Evolutionary conservation across 2,797 vertebrate species (phyloP).

Genomic region (Myotis pilosus): DNA sequence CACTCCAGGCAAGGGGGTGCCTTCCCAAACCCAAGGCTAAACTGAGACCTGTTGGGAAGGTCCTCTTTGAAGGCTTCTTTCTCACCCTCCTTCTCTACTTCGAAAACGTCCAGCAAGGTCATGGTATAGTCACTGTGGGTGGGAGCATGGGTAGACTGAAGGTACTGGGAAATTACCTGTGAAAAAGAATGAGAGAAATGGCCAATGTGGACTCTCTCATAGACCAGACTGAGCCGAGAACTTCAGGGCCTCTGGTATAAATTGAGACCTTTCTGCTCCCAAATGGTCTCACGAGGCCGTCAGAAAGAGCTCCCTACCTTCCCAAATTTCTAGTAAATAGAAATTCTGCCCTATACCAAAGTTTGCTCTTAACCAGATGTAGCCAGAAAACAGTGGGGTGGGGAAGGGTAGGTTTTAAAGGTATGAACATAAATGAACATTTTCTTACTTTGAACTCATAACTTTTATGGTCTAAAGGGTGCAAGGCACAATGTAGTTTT

Average conservation of each 20-base stretch:
- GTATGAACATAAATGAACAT: constrained; percentile 14
- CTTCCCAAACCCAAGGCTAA: background rate
- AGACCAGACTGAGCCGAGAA: background rate
- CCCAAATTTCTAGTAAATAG: background rate
- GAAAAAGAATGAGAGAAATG: background rate
- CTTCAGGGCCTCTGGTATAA: background rate
- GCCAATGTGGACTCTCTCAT: background rate
- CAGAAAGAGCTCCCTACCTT: background rate
- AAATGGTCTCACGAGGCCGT: background rate
- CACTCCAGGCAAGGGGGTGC: background rate
- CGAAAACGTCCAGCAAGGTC: constrained; percentile 89
- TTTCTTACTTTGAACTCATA: constrained; percentile 86
- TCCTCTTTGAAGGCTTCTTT: constrained; percentile 85
- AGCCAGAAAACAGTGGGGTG: background rate
- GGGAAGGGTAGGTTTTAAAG: background rate
- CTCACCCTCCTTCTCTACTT: constrained; percentile 87
- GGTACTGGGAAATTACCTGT: constrained; percentile 89
- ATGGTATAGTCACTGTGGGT: constrained; percentile 92
- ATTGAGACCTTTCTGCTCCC: background rate
- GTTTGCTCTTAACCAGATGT: constrained; percentile 10
- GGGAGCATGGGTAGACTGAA: constrained; percentile 90
- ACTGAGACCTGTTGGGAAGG: constrained; percentile 88
- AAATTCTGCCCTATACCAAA: background rate
- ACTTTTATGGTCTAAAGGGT: constrained; percentile 83
- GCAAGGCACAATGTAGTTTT: constrained; percentile 86